Percentiles rank a stretch among this genome's conserved stretches.
phyloP scores from a whole-genome alignment of 2,797 vertebrate species.

The Molossus molossus region DNA sequence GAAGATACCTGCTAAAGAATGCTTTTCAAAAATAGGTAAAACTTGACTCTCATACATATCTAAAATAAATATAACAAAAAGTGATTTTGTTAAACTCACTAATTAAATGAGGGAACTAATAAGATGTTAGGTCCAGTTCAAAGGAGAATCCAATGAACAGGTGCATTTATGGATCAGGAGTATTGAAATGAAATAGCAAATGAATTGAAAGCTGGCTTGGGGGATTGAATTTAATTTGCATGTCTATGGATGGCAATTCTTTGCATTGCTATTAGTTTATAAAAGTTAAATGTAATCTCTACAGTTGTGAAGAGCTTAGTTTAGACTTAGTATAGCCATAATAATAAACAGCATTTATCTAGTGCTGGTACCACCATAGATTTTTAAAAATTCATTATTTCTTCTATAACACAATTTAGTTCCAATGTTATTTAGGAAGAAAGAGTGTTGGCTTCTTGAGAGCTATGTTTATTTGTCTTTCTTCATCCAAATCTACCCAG shows the following conservation, averaged over 20 bases:
- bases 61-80: constrained; percentile 24
- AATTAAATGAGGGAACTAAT: constrained; percentile 33
- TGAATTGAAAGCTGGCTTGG: neutral
- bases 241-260: neutral
- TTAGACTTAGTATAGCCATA: neutral
- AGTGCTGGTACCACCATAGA: neutral
- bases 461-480: constrained; percentile 1
- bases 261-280: constrained; percentile 22
- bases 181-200: constrained; percentile 64
- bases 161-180: constrained; percentile 20
- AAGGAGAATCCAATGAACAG: constrained; percentile 22
- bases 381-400: neutral
- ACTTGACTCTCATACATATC: neutral
- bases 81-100: neutral
- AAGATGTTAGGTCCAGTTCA: constrained; percentile 45
- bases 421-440: neutral
- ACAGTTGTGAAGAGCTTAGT: neutral
- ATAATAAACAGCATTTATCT: constrained; percentile 23
- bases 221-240: constrained; percentile 52
- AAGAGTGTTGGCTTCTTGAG: neutral
- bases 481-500: neutral
- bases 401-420: neutral
- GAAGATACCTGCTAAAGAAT: neutral
- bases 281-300: constrained; percentile 40
- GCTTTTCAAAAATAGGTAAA: constrained; percentile 14